Base-by-base conservation (phyloP, 2,888 invertebrate genomes). In the Drosophila suboccidentalis region DNA sequence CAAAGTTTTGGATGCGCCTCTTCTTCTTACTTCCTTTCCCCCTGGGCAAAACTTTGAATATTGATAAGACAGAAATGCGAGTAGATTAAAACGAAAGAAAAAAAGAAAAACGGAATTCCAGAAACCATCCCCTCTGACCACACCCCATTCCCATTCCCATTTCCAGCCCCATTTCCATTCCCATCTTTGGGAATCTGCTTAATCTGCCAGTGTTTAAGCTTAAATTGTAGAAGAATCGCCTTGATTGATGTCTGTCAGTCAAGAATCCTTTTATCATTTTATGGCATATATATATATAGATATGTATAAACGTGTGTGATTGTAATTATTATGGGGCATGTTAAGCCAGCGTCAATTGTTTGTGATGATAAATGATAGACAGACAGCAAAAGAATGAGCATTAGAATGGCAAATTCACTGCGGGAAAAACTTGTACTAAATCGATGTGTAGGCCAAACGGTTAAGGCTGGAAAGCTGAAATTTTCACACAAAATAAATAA, bases 161-260 rank as follows among this genome's bases (percentile, higher is more conserved):
- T n/a, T 1, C 10, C 15, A 5, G 11, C 2, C 36, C 38, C 46
- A 10, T 4, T 36, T n/a, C n/a, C n/a, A n/a, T n/a, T n/a, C n/a
- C n/a, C n/a, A n/a, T n/a, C n/a, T n/a, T n/a, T n/a, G n/a, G n/a
- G n/a, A n/a, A n/a, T n/a, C n/a, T n/a, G 13, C 22, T 17, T 17
- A n/a, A 10, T 32, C 44, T 29, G 2, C 38, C 43, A 15, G 17
- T 36, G 29, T 41, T 47, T 34, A 34, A 32, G 43, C 44, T 59
- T 49, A 47, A 71, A 79, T 71, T 79, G 71, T 51, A 26, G 49
- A 75, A 22, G 65, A 53, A 77, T 80, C 69, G 74, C 67, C 72
- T 85, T 85, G 84, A 85, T 85, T 85, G 84, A 85, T 85, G 84
- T 82, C 60, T 84, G 87, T 67, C 87, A 82, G 89, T 71, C 70